Conservation (phyloP, 2,888 invertebrate genomes). For the Drosophila mimetica region DNA sequence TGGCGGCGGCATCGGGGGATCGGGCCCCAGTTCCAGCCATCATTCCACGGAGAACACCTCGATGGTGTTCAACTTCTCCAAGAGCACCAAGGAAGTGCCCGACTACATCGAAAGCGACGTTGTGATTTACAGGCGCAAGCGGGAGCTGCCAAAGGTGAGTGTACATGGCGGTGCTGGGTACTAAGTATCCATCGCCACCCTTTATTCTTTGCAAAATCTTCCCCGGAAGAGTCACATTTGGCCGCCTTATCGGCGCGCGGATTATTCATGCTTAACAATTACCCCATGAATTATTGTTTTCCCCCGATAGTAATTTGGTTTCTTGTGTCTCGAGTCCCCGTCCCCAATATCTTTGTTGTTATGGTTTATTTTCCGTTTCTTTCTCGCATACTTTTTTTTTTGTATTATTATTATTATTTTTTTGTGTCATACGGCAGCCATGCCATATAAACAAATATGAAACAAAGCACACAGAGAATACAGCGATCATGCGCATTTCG, state of each 20-base stretch:
- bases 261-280: constrained; percentile 67
- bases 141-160: constrained; percentile 91
- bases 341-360: constrained; percentile 39
- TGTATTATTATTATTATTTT: constrained; percentile 39
- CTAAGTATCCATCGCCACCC: too few species aligned
- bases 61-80: constrained; percentile 94
- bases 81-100: constrained; percentile 92
- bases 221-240: constrained; percentile 4
- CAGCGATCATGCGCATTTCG: constrained; percentile 54
- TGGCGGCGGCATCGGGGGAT: constrained; percentile 10
- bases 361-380: constrained; percentile 34
- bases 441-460: constrained; percentile 66
- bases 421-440: constrained; percentile 46
- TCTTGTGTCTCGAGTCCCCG: constrained; percentile 32
- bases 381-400: constrained; percentile 32
- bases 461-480: constrained; percentile 50
- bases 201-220: neutral
- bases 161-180: neutral
- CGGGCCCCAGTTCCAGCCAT: constrained; percentile 51
- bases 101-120: constrained; percentile 97
- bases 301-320: constrained; percentile 58
- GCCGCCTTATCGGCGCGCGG: constrained; percentile 36
- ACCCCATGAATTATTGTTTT: constrained; percentile 55
- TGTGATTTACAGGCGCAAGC: constrained; percentile 88
- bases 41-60: constrained; percentile 86